Percentiles rank a stretch among this genome's conserved stretches.
Conservation (phyloP, 2,888 invertebrate genomes). For the Sesia bembeciformis region DNA sequence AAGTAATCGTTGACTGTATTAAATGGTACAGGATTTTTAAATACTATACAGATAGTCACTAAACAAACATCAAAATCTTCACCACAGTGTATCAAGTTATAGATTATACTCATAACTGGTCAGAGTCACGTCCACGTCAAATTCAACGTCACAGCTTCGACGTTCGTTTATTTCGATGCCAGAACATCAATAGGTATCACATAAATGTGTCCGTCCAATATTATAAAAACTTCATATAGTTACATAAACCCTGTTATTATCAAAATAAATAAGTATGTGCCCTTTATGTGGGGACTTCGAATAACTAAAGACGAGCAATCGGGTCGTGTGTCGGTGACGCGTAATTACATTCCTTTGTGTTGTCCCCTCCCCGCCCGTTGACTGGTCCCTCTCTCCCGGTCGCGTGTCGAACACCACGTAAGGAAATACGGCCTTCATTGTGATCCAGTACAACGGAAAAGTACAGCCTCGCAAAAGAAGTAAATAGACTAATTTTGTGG, state of each 20-base stretch:
- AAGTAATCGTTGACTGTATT: too few species aligned
- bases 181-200: too few species aligned
- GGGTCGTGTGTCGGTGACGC: constrained; percentile 40
- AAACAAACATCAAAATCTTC: too few species aligned
- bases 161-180: too few species aligned
- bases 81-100: too few species aligned
- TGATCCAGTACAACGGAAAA: neutral
- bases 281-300: constrained; percentile 10
- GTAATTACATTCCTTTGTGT: constrained; percentile 62
- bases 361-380: constrained; percentile 17
- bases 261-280: neutral
- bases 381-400: neutral
- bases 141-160: too few species aligned
- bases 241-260: neutral
- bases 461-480: neutral
- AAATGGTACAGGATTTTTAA: too few species aligned
- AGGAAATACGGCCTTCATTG: constrained; percentile 4
- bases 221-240: too few species aligned
- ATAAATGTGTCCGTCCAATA: too few species aligned
- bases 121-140: too few species aligned
- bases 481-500: neutral
- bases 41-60: too few species aligned
- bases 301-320: constrained; percentile 30
- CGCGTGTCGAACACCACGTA: constrained; percentile 3
- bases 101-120: too few species aligned